Evolutionary conservation across 2,113 vertebrate genomes (phyloP), one percentile per base, ranked within the genome.

Genomic region (Xenopus borealis): DNA sequence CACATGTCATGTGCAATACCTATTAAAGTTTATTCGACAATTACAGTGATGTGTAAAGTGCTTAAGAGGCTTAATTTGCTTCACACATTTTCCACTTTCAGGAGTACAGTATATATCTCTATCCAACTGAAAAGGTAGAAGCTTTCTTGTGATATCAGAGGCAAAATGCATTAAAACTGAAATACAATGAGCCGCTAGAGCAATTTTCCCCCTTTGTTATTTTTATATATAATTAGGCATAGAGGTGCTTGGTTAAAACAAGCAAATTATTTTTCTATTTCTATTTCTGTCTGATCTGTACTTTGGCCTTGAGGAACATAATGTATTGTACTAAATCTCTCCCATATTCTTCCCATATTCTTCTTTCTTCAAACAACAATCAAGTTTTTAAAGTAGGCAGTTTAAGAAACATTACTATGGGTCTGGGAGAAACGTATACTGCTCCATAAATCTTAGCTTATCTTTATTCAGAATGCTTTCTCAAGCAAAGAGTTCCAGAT

Each of bases 361-460:
- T n/a, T n/a, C n/a, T 82, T 33, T 85, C 84, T 80, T 85, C 67
- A 75, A 23, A 64, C 75, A 62, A 79, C 63, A 88, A 65, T 79
- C 62, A 64, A 52, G 72, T 82, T 78, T 88, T 80, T 84, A 88
- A 83, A 72, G 82, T 76, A 53, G 62, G 71, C 66, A 78, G 79
- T 52, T 79, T 83, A 79, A 81, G 71, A 71, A 81, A 80, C 67
- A 78, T 76, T 81, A 72, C 76, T 80, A 80, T 69, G 70, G 78
- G 70, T 67, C 81, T 74, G 57, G 74, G 66, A 79, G 76, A 67
- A 78, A 72, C 62, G 66, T 74, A 72, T 78, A 78, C 58, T 23
- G 65, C 65, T 78, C 68, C 75, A 76, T 79, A 80, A 78, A 82
- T 78, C 72, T 72, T 76, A 17, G n/a, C 75, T 77, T 78, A 78